phyloP scores from a whole-genome alignment of 2,797 vertebrate genomes.

The Peromyscus attwateri region DNA sequence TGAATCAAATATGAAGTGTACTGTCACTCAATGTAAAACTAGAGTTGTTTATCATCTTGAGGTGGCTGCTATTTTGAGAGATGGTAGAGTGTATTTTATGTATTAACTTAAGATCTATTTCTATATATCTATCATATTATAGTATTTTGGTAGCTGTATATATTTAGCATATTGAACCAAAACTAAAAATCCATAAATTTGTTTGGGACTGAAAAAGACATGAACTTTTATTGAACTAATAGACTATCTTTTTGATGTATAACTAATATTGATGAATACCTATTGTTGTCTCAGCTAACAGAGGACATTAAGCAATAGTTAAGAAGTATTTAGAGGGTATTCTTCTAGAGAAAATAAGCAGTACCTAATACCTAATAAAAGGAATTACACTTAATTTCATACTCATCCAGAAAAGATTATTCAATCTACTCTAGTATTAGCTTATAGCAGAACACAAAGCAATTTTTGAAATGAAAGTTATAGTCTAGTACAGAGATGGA shows the following conservation, averaged over 20 bases:
- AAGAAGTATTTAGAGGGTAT: neutral
- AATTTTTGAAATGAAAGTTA: neutral
- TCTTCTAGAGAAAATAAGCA: neutral
- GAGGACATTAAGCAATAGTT: neutral
- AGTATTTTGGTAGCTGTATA: constrained; percentile 22
- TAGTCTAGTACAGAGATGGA: neutral
- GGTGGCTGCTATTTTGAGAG: constrained; percentile 38
- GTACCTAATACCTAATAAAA: constrained; percentile 28
- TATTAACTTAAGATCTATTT: neutral
- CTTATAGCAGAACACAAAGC: neutral
- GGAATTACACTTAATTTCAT: neutral
- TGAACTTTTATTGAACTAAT: constrained; percentile 5
- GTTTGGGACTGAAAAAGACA: neutral
- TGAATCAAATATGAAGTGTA: neutral
- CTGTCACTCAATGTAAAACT: neutral
- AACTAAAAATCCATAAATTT: neutral
- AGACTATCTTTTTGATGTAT: neutral
- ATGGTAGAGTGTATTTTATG: neutral
- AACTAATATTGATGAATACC: neutral
- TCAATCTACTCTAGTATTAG: neutral
- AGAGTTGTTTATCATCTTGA: neutral
- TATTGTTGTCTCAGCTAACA: constrained; percentile 28
- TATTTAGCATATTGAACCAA: neutral
- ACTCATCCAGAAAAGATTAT: constrained; percentile 7
- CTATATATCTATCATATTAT: neutral